These are phyloP conservation scores for Coptodon rendalli DNA, from an alignment of 2,113 vertebrate genomes.

Conservation along the genomic window DNA sequence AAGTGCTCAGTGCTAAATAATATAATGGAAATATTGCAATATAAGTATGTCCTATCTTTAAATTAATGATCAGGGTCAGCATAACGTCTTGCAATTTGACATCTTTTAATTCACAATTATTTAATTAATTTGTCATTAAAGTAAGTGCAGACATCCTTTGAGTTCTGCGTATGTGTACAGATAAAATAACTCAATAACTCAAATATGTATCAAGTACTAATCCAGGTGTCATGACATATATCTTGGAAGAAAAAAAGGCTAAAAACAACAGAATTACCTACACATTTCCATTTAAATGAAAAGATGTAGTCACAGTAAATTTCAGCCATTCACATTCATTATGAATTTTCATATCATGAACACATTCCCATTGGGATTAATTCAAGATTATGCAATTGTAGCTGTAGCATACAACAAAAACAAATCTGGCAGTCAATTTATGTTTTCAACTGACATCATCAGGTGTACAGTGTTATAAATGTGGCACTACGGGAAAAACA, in stretches of 20 bases:
- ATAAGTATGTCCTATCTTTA: accelerated
- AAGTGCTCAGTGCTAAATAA: not conserved
- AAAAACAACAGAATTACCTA: not conserved
- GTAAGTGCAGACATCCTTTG: not conserved
- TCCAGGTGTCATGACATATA: not conserved
- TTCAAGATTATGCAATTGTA: not conserved
- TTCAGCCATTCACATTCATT: not conserved
- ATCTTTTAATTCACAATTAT: not conserved
- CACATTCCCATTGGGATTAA: not conserved
- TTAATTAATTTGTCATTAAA: not conserved
- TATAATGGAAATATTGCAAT: not conserved
- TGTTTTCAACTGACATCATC: accelerated
- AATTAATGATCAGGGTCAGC: not conserved
- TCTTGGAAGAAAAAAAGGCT: not conserved
- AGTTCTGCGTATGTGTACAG: not conserved
- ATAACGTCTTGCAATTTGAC: not conserved
- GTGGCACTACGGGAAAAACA: accelerated
- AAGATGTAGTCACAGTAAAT: not conserved
- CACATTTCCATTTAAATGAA: not conserved
- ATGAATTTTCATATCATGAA: not conserved
- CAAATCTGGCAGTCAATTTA: not conserved
- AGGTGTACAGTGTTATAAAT: not conserved
- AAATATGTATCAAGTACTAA: not conserved
- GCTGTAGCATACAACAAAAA: not conserved
- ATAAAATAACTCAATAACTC: not conserved